phyloP scores from a whole-genome alignment of 2,888 invertebrate species.

The Augochlorella aurata region DNA sequence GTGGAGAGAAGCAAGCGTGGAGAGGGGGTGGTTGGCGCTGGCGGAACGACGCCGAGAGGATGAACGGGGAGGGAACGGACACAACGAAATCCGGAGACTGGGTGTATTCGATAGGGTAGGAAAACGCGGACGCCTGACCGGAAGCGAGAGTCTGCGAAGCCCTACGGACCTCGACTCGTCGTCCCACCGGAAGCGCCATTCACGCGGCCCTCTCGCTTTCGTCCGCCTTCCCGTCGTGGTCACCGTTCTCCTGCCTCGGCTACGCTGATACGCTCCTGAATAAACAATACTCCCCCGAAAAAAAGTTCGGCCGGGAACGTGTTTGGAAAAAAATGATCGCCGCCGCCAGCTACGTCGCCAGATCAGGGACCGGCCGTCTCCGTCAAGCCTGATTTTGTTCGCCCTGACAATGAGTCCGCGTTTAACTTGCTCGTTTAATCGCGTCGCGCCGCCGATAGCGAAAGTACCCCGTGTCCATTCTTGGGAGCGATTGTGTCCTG shows the following conservation, averaged over 20 bases:
- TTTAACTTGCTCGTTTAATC: conserved; percentile 24
- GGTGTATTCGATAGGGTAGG: conserved; percentile 72
- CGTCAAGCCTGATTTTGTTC: conserved; percentile 40
- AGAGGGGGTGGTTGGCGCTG: conserved; percentile 31
- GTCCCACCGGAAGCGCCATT: conserved; percentile 81
- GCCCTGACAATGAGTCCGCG: conserved; percentile 27
- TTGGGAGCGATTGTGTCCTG: conserved; percentile 9
- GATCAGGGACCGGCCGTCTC: conserved; percentile 46
- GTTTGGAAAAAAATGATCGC: conserved; percentile 61
- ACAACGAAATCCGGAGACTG: conserved; percentile 73
- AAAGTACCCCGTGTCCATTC: not conserved
- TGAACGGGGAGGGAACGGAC: conserved; percentile 40
- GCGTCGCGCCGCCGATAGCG: conserved; percentile 21
- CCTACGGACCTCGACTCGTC: conserved; percentile 78
- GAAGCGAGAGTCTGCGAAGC: conserved; percentile 81
- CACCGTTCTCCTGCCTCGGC: conserved; percentile 61
- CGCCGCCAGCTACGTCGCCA: conserved; percentile 53
- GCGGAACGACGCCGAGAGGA: conserved; percentile 34
- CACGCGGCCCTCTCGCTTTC: conserved; percentile 78
- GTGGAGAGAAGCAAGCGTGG: conserved; percentile 56
- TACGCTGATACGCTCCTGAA: conserved; percentile 79
- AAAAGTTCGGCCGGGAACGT: conserved; percentile 54
- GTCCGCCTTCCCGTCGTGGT: conserved; percentile 71
- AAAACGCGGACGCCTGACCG: conserved; percentile 80
- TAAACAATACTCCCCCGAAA: conserved; percentile 76